Base-by-base conservation (phyloP, 2,888 invertebrate genomes). In the Cartodere bifasciata region DNA sequence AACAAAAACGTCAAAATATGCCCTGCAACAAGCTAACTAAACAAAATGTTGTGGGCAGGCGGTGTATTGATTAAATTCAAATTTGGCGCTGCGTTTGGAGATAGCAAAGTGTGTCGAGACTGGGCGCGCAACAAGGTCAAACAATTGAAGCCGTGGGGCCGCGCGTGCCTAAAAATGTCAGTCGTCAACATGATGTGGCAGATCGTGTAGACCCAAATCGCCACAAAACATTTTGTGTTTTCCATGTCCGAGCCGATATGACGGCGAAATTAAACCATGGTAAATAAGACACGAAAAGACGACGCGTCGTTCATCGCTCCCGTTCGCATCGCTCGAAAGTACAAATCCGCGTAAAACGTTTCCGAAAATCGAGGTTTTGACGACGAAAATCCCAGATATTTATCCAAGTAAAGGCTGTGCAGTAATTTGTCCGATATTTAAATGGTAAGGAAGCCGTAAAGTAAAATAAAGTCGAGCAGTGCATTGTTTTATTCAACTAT, bases 111-210 rank as follows among this genome's bases (percentile, higher is more conserved):
- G 27, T 23, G 31, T 23, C n/a, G n/a, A n/a, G n/a, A n/a, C n/a
- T n/a, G n/a, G n/a, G n/a, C 15, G 17, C 16, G 14, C 25, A 15
- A 4, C 22, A 17, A 13, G 11, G 12, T 7, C 24, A 23, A 24
- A 32, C 26, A 16, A 23, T 16, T 26, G 23, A 26, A 7, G n/a
- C n/a, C 20, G 22, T 13, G n/a, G n/a, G 32, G 32, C 34, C 35
- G 29, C 37, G 43, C 38, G 37, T 41, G 39, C 35, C 36, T 16
- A 40, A 39, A 26, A 16, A 41, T 42, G 47, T 47, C 55, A 60
- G 60, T 60, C 58, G 60, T 58, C 58, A 59, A 60, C 59, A 60
- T 60, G 60, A 62, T 62, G 62, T 62, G 62, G 62, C 62, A 62
- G 27, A 33, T 29, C 24, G 35, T 57, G 58, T 53, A 50, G 53